phyloP scores from a whole-genome alignment of 1,140 invertebrate species.

The Drosophila paulistorum region DNA sequence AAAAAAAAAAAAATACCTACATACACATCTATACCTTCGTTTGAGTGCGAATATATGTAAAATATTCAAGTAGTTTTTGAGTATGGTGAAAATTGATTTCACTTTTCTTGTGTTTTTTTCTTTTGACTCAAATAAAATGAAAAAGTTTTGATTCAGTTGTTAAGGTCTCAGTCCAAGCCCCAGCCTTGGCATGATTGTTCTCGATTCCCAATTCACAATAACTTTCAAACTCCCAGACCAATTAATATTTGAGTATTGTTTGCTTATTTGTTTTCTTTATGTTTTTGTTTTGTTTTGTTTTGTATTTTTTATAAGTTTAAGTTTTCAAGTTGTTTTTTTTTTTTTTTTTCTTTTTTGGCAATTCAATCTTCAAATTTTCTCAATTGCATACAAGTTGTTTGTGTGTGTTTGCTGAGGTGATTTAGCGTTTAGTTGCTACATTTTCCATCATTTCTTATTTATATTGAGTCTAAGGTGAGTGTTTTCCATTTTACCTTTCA shows the following conservation, averaged over 20 bases:
- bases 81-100: constrained; percentile 63
- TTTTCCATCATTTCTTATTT: constrained; percentile 10
- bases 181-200: constrained; percentile 20
- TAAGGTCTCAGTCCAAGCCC: constrained; percentile 6
- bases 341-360: neutral
- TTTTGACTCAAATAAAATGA: constrained; percentile 52
- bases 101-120: constrained; percentile 9
- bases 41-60: neutral
- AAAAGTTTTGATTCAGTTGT: constrained; percentile 42
- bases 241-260: constrained; percentile 44
- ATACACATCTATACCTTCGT: neutral
- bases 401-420: neutral
- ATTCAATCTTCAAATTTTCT: neutral
- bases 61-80: constrained; percentile 56
- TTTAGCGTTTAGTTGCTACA: neutral
- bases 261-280: constrained; percentile 5
- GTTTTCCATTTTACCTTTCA: neutral
- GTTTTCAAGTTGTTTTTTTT: neutral
- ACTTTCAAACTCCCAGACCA: constrained; percentile 42
- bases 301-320: constrained; percentile 8
- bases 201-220: constrained; percentile 5
- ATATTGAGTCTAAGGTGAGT: neutral
- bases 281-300: neutral
- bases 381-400: neutral
- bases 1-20: no score